Percentiles rank a stretch among this genome's conserved stretches.
Conservation (phyloP, 2,797 vertebrate genomes). For the Platalea minor region DNA sequence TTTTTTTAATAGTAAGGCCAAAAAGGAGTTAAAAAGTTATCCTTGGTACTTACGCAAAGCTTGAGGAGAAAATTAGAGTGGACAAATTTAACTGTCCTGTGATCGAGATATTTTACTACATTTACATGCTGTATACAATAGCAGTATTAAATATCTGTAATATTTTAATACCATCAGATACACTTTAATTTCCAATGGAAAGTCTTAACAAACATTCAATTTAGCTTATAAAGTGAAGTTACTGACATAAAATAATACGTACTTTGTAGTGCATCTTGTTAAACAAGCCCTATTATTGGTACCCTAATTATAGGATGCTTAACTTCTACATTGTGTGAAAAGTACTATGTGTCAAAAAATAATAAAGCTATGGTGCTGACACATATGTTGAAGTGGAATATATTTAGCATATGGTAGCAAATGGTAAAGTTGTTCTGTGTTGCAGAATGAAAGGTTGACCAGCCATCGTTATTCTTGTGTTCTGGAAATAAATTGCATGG, state of each 20-base stretch:
- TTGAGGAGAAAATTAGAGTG: not conserved
- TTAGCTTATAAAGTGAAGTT: not conserved
- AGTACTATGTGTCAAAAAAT: not conserved
- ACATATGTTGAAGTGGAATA: not conserved
- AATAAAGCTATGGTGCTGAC: not conserved
- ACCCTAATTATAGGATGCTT: not conserved
- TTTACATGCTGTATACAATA: not conserved
- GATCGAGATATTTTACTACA: not conserved
- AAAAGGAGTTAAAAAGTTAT: not conserved
- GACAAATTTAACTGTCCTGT: not conserved
- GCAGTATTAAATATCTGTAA: not conserved
- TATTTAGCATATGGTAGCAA: not conserved
- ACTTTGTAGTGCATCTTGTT: not conserved
- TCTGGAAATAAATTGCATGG: not conserved
- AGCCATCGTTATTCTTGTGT: not conserved
- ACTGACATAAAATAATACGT: accelerated
- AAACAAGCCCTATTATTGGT: not conserved
- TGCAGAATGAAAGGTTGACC: not conserved
- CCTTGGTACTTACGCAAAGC: not conserved
- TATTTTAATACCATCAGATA: not conserved
- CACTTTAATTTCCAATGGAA: not conserved
- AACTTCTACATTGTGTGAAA: not conserved
- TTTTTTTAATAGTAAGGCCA: not conserved
- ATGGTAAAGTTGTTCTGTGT: not conserved
- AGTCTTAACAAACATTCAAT: not conserved